Percentiles rank a stretch among this genome's conserved stretches.
phyloP scores from a whole-genome alignment of 1,140 invertebrate species.

The Drosophila parabipectinata region DNA sequence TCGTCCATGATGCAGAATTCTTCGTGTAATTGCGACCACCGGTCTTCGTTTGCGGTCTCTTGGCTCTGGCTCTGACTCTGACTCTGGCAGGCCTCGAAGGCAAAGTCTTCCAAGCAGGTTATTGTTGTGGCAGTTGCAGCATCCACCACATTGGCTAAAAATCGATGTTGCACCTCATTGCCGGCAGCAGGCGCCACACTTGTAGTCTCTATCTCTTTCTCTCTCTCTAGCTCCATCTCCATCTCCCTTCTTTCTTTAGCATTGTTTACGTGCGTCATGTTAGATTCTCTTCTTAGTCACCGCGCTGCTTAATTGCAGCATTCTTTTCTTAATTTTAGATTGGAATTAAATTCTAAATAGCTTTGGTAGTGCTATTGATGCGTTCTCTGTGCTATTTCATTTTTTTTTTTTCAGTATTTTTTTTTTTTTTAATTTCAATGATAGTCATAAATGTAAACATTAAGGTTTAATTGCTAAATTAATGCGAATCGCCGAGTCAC shows the following conservation, averaged over 20 bases:
- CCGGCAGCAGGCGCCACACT: constrained; percentile 56
- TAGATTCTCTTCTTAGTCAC: constrained; percentile 45
- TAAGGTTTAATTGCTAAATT: constrained; percentile 71
- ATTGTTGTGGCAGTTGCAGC: constrained; percentile 4
- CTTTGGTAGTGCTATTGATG: constrained; percentile 9
- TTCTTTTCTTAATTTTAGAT: constrained; percentile 22
- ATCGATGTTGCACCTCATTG: constrained; percentile 60
- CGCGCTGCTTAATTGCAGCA: constrained; percentile 15
- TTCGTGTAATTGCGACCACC: constrained; percentile 40
- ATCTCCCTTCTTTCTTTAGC: constrained; percentile 27
- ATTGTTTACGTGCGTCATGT: constrained; percentile 78
- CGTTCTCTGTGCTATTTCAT: constrained; percentile 13
- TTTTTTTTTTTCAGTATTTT: constrained; percentile 41
- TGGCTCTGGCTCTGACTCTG: not conserved
- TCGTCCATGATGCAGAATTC: constrained; percentile 69
- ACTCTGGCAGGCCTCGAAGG: constrained; percentile 61
- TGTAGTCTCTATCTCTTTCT: constrained; percentile 6
- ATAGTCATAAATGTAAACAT: constrained; percentile 44
- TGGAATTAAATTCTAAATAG: constrained; percentile 29
- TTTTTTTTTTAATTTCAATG: constrained; percentile 34
- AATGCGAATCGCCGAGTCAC: constrained; percentile 67
- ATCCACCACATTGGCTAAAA: constrained; percentile 54
- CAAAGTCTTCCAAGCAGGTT: constrained; percentile 58
- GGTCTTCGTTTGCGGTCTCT: too few species aligned
- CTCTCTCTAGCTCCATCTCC: constrained; percentile 15